phyloP scores from a whole-genome alignment of 2,113 vertebrate genomes.

The Opisthocomus hoazin region DNA sequence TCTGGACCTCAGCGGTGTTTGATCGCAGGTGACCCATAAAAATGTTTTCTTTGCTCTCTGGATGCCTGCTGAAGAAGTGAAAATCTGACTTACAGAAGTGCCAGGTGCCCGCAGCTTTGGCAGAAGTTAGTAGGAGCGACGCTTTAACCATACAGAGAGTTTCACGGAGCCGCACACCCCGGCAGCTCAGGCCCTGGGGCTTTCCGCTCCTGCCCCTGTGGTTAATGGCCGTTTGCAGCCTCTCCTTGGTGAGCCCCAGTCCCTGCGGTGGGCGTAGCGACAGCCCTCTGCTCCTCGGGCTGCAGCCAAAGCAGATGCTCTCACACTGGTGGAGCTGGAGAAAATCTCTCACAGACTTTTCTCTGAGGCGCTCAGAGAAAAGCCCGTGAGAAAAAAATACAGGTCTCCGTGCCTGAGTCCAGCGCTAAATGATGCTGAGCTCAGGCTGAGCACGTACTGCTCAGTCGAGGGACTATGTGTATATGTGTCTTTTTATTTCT shows the following conservation, averaged over 20 bases:
- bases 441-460: neutral
- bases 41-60: neutral
- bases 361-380: neutral
- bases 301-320: neutral
- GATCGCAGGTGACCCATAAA: neutral
- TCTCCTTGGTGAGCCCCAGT: neutral
- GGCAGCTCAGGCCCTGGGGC: neutral
- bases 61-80: neutral
- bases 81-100: neutral
- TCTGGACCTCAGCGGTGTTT: neutral
- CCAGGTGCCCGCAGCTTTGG: neutral
- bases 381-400: neutral
- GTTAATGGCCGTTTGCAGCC: neutral
- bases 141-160: neutral
- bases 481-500: neutral
- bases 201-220: neutral
- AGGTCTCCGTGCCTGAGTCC: neutral
- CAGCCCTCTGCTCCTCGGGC: rapidly evolving
- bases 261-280: neutral
- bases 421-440: neutral
- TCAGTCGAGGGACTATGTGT: neutral
- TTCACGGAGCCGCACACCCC: neutral
- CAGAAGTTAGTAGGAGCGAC: neutral
- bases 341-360: neutral
- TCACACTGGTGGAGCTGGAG: neutral